Base-by-base conservation (phyloP, 2,888 invertebrate species). In the Onchidella celtica region DNA sequence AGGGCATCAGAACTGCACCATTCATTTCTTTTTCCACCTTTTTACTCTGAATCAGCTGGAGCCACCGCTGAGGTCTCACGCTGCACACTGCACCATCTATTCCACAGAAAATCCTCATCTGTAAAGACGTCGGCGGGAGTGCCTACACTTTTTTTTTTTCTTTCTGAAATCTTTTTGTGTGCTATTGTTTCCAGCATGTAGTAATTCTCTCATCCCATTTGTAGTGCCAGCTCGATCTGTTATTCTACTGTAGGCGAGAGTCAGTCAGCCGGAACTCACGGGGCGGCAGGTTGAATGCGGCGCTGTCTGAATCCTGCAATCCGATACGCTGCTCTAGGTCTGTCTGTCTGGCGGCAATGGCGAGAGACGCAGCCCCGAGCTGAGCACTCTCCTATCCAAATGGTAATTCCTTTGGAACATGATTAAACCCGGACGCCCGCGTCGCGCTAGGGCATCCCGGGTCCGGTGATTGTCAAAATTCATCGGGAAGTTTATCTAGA, bases 351-450 rank as follows among this genome's bases (percentile, higher is more conserved):
- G 27, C 3, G 29, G 9, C 66, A 2, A 4, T 66, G 38, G 24
- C 68, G 21, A 4, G 68, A 68, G 38, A 68, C 2, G 32, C 38
- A 38, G 68, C 68, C 38, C 68, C 68, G 68, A 68, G 68, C 68
- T 38, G 38, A 1, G 36, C 38, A 14, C 68, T 36, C 36, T 21
- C 34, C 38, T 38, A n/a, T 36, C n/a, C 24, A 68, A 4, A 34
- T 36, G 17, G 34, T 68, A 68, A 68, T 36, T 34, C 38, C 68
- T 21, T 38, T 36, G 68, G 38, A 68, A 68, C 68, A 2, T 68
- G 21, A 1, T 38, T 38, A n/a, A 14, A 14, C 34, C 17, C 21
- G 38, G 34, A 38, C 68, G 38, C 68, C 68, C 68, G 68, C 68
- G n/a, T 38, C 32, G 68, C 11, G n/a, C 36, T 36, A 21, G 32